phyloP scores from a whole-genome alignment of 2,113 vertebrate species.

The Pollachius pollachius region DNA sequence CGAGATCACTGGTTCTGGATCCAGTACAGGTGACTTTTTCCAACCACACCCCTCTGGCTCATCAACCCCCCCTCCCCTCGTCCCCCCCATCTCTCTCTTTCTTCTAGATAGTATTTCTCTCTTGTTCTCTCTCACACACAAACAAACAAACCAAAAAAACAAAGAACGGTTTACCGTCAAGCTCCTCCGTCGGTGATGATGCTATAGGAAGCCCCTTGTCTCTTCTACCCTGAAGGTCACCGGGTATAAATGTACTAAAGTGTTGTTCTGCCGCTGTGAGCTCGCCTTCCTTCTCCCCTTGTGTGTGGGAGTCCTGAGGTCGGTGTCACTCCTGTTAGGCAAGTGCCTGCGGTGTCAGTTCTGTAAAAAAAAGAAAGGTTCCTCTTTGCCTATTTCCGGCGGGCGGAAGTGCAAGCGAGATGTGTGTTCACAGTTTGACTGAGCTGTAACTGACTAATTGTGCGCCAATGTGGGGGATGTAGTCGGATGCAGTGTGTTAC shows the following conservation, averaged over 20 bases:
- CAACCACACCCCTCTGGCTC: neutral
- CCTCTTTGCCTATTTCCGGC: constrained; percentile 70
- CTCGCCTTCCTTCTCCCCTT: constrained; percentile 6
- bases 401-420: constrained; percentile 60
- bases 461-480: constrained; percentile 2
- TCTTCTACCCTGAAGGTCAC: constrained; percentile 28
- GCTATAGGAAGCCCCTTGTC: neutral
- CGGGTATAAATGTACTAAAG: constrained; percentile 12
- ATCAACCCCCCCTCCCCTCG: neutral
- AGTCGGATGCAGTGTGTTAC: constrained; percentile 9
- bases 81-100: too few species aligned
- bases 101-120: too few species aligned
- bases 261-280: constrained; percentile 7
- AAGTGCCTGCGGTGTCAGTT: constrained; percentile 40
- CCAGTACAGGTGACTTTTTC: too few species aligned
- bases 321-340: constrained; percentile 19
- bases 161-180: constrained; percentile 50
- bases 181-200: constrained; percentile 33
- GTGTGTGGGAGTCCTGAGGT: constrained; percentile 39
- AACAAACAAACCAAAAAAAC: constrained; percentile 7
- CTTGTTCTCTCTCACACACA: neutral
- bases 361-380: constrained; percentile 53
- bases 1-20: too few species aligned
- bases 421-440: constrained; percentile 28
- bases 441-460: constrained; percentile 30